Percentiles rank a stretch among this genome's conserved stretches.
These are phyloP conservation scores for Biston betularia DNA, from an alignment of 2,888 invertebrate species.

Conservation along the genomic window DNA sequence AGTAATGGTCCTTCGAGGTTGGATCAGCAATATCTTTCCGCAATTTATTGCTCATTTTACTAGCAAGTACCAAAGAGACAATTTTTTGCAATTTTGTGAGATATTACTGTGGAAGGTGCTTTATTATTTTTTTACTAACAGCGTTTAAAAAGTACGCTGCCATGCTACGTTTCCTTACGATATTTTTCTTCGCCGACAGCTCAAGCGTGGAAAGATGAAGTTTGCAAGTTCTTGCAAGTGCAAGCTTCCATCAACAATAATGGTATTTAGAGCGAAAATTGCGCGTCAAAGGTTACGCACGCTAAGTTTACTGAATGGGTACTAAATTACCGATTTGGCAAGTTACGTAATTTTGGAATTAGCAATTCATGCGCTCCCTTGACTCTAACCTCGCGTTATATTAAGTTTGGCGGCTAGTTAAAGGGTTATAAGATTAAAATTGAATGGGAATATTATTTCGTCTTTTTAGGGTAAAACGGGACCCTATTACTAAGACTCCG, in stretches of 20 bases:
- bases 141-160: too few species aligned
- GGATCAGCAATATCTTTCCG: background rate
- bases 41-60: background rate
- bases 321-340: slow-evolving; percentile 33
- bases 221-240: slow-evolving; percentile 2
- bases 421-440: slow-evolving; percentile 3
- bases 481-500: too few species aligned
- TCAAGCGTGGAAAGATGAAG: background rate
- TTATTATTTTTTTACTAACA: too few species aligned
- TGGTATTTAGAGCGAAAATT: slow-evolving; percentile 30
- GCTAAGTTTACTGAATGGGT: slow-evolving; percentile 26
- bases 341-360: slow-evolving; percentile 31
- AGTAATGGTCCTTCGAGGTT: background rate
- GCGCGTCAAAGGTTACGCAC: slow-evolving; percentile 31
- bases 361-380: slow-evolving; percentile 28
- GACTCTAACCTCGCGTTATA: slow-evolving; percentile 2
- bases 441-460: background rate
- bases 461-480: too few species aligned
- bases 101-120: too few species aligned
- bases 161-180: too few species aligned
- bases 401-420: slow-evolving; percentile 2
- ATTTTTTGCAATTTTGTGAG: background rate
- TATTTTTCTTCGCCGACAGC: background rate
- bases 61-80: background rate
- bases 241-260: slow-evolving; percentile 14